These are phyloP conservation scores for Paralichthys olivaceus DNA, from an alignment of 2,113 vertebrate species.

Conservation along the genomic window DNA sequence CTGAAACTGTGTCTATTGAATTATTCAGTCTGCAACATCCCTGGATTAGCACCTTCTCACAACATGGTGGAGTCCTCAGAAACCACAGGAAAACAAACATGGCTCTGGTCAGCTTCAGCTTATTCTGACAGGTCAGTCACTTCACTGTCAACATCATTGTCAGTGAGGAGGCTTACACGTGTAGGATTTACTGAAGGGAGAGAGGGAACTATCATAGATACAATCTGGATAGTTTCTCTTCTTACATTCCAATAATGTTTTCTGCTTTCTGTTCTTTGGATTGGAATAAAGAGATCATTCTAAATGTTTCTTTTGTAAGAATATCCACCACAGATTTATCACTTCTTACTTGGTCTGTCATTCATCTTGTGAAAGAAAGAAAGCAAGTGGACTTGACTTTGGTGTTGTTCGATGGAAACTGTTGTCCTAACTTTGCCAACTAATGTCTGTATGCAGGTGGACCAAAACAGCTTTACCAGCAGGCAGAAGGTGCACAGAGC, in stretches of 20 bases:
- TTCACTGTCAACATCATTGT: neutral
- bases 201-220: neutral
- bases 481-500: too few relatives aligned
- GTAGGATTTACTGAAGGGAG: neutral
- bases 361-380: neutral
- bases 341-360: neutral
- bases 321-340: too few relatives aligned
- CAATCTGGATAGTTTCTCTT: neutral
- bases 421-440: too few relatives aligned
- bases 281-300: neutral
- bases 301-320: too few relatives aligned
- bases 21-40: neutral
- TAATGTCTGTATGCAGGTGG: too few relatives aligned
- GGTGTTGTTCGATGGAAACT: neutral
- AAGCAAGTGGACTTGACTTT: neutral
- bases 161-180: neutral
- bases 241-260: neutral
- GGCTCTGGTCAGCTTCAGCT: neutral
- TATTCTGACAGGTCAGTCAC: neutral
- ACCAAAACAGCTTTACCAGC: too few relatives aligned
- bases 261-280: neutral
- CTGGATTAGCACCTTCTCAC: constrained; percentile 5
- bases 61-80: constrained; percentile 45
- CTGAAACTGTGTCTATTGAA: neutral
- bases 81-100: neutral